Evolutionary conservation across 1,140 invertebrate species (phyloP).

Genomic region (Oryctes rhinoceros): DNA sequence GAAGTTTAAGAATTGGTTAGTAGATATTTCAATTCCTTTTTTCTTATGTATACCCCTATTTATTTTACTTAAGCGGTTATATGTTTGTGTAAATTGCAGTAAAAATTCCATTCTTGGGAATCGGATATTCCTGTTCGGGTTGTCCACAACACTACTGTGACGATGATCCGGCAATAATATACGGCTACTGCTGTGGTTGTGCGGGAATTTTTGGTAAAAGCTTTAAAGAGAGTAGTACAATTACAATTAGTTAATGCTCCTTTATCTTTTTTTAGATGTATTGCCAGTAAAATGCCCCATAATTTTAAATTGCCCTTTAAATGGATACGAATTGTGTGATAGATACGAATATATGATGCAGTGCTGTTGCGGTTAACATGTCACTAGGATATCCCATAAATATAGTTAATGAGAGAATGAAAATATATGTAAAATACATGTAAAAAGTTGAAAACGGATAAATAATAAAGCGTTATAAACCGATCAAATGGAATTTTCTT

Average conservation of each 20-base stretch:
- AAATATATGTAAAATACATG: too few relatives aligned
- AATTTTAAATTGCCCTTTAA: slow-evolving; percentile 65
- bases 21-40: background rate
- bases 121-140: slow-evolving; percentile 64
- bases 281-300: slow-evolving; percentile 65
- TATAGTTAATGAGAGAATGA: too few relatives aligned
- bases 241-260: background rate
- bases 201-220: slow-evolving; percentile 65
- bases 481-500: too few relatives aligned
- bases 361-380: slow-evolving; percentile 63
- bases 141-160: slow-evolving; percentile 67
- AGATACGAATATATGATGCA: slow-evolving; percentile 69
- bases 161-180: slow-evolving; percentile 69
- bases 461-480: background rate
- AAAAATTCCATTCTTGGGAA: slow-evolving; percentile 58
- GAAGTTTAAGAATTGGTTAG: background rate
- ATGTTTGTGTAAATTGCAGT: background rate
- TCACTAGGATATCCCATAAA: too few relatives aligned
- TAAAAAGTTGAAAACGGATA: too few relatives aligned
- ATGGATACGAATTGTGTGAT: slow-evolving; percentile 64
- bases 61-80: background rate
- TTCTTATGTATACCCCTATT: background rate
- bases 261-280: slow-evolving; percentile 61
- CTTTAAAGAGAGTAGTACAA: background rate
- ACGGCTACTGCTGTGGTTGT: slow-evolving; percentile 71